Percentiles rank a stretch among this genome's conserved stretches.
Conservation (phyloP, 2,797 vertebrate species). For the Pipistrellus kuhlii region DNA sequence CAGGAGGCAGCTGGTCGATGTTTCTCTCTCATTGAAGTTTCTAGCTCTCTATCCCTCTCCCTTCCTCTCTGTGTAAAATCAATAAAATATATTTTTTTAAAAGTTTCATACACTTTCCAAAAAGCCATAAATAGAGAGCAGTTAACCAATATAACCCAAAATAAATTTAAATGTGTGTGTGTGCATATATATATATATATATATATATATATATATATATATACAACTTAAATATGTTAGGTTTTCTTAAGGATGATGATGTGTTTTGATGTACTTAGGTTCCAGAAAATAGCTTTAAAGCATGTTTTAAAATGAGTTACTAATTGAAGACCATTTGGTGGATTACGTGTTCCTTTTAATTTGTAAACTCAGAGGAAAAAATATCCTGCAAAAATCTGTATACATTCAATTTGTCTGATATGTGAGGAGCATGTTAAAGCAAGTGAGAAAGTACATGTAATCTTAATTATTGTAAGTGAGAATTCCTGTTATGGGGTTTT, state of each 20-base stretch:
- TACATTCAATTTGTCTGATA: conserved; percentile 1
- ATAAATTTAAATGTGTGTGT: background rate
- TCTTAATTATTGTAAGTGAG: conserved; percentile 75
- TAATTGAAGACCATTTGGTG: background rate
- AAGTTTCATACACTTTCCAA: background rate
- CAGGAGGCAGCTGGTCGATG: no score
- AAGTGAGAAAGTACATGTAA: conserved; percentile 55
- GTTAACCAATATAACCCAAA: background rate
- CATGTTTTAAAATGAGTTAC: background rate
- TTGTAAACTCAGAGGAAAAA: background rate
- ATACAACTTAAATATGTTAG: background rate
- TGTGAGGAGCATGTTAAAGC: conserved; percentile 44
- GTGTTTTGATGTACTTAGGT: background rate
- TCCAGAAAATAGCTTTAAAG: conserved; percentile 17
- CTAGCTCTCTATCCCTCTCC: no score
- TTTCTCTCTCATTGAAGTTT: no score
- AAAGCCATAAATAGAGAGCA: background rate
- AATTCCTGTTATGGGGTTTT: conserved; percentile 64
- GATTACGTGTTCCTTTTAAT: background rate
- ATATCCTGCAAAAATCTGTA: background rate
- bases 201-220: background rate
- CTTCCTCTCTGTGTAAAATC: no score
- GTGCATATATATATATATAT: no score
- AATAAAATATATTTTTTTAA: no score
- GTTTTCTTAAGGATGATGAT: background rate